Evolutionary conservation across 1,140 invertebrate species (phyloP), one percentile per base, ranked within the genome.

Genomic region (Ips typographus): DNA sequence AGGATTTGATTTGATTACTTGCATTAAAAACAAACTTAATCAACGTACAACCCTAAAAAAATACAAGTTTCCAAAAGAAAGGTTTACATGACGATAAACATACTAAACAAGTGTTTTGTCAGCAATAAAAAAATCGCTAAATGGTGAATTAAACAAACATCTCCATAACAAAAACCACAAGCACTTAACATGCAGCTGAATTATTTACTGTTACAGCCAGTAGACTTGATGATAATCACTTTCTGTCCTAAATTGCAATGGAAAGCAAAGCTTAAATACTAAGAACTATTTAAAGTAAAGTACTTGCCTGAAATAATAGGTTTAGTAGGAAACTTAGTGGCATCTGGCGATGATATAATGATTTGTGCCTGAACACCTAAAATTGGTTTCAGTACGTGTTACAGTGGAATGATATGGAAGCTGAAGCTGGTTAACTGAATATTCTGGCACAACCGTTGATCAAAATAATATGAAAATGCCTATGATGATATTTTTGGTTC

Each of bases 351-450:
- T 70, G 68, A 57, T 58, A 70, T 70, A 64, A 70, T 65, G 53
- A 70, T 70, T 59, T 60, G 60, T 7, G 68, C 68, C 37, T 65
- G 52, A 42, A 70, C 68, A 70, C 68, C 68, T 70, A 65, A 70
- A 70, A 70, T 68, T 57, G 40, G 63, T 65, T 65, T 65, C 55
- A 8, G 22, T 22, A 22, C 44, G 44, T 49, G 44, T 49, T 49
- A 49, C 22, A 49, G 22, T 49, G 44, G 44, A 39, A 44, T 42
- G 38, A 22, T 65, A 47, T 65, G 37, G 44, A 36, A 65, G 2
- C 22, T 57, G 4, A 41, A 40, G 36, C 38, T 49, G 3, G 1
- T 22, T 2, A 49, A 6, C 44, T 2, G 1, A 49, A 49, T 8
- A 49, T 3, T 49, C 44, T 8, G 44, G 7, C 22, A 49, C 7